Evolutionary conservation across 2,797 vertebrate genomes (phyloP).

Genomic region (Sebastes nivosus): DNA sequence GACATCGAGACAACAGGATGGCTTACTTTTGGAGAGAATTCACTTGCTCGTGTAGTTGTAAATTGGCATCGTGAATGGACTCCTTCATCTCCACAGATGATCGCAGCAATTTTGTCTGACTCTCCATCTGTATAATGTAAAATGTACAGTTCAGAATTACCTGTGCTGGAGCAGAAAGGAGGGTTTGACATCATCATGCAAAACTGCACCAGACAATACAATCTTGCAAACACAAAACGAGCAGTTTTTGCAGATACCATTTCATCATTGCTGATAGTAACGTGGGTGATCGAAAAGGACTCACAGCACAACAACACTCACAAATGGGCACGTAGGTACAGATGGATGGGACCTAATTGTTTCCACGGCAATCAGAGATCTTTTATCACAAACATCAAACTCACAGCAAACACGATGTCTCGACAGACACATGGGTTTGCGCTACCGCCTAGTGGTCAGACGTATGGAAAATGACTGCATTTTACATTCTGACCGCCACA

Average conservation of each 20-base stretch:
- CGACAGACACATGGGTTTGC: constrained; percentile 13
- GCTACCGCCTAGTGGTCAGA: constrained; percentile 66
- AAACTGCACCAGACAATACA: not conserved
- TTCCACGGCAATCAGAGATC: constrained; percentile 28
- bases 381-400: constrained; percentile 31
- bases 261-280: not conserved
- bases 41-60: constrained; percentile 80
- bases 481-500: constrained; percentile 16
- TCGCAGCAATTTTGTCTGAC: constrained; percentile 62
- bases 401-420: constrained; percentile 28
- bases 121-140: constrained; percentile 69
- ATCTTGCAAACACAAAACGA: constrained; percentile 9
- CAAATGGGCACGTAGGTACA: not conserved
- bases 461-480: constrained; percentile 21
- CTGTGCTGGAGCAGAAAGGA: not conserved
- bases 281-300: not conserved
- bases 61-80: constrained; percentile 81
- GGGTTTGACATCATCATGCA: constrained; percentile 47
- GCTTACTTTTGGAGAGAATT: constrained; percentile 83
- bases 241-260: not conserved
- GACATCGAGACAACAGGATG: not conserved
- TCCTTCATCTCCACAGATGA: constrained; percentile 73
- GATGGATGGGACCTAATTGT: not conserved
- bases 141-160: not conserved
- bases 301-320: constrained; percentile 35